phyloP scores from a whole-genome alignment of 2,888 invertebrate species.

The Chaetoderma sp. region DNA sequence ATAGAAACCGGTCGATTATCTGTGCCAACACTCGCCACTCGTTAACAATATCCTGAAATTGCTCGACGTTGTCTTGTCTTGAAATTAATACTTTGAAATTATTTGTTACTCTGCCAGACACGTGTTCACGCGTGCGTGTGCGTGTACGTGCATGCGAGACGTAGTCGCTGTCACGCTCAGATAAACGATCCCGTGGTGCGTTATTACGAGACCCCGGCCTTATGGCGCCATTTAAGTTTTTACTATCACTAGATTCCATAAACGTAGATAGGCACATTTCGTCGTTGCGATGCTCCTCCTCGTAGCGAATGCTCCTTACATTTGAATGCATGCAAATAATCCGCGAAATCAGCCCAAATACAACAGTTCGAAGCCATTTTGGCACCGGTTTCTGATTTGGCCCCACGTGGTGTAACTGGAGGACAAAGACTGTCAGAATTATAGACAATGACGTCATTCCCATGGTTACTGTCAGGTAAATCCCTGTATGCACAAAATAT shows the following conservation, averaged over 20 bases:
- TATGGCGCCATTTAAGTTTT: slow-evolving; percentile 51
- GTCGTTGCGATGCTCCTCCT: slow-evolving; percentile 31
- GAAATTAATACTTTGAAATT: slow-evolving; percentile 59
- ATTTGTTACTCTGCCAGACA: slow-evolving; percentile 55
- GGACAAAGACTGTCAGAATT: slow-evolving; percentile 69
- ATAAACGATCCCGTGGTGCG: slow-evolving; percentile 17
- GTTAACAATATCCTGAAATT: slow-evolving; percentile 61
- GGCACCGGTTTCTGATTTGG: slow-evolving; percentile 68
- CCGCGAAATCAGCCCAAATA: slow-evolving; percentile 62
- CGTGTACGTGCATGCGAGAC: slow-evolving; percentile 20
- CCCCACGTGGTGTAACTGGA: slow-evolving; percentile 69
- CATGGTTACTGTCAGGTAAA: slow-evolving; percentile 71
- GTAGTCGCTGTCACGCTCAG: slow-evolving; percentile 21
- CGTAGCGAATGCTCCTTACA: slow-evolving; percentile 28
- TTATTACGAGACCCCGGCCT: slow-evolving; percentile 13
- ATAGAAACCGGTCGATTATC: slow-evolving; percentile 66
- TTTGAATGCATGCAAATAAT: slow-evolving; percentile 61
- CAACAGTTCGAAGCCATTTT: slow-evolving; percentile 62
- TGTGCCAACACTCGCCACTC: slow-evolving; percentile 69
- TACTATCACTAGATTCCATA: slow-evolving; percentile 44
- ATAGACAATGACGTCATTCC: slow-evolving; percentile 70
- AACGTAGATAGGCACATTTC: slow-evolving; percentile 54
- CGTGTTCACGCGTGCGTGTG: slow-evolving; percentile 18
- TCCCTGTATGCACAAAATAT: slow-evolving; percentile 56
- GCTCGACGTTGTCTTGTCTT: slow-evolving; percentile 58